Base-by-base conservation (phyloP, 2,113 vertebrate genomes). In the Charina bottae region DNA sequence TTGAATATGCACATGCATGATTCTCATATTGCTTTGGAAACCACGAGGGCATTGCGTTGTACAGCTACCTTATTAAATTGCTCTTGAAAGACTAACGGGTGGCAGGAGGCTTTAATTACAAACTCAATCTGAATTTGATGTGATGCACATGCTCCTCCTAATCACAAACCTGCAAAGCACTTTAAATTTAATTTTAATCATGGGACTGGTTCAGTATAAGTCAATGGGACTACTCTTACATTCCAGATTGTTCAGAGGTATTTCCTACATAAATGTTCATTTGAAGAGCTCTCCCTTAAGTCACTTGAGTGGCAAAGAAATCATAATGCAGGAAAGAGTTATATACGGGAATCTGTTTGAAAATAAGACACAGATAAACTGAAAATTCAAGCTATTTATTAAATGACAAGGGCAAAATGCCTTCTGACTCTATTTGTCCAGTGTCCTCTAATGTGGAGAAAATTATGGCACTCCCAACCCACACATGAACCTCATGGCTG, bases 1-100 rank as follows among this genome's bases (percentile, higher is more conserved):
- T 94, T 97, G 96, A 96, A 95, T 96, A 96, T 93, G 95, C 68
- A 1, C 95, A 96, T 96, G 94, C 94, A 97, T 96, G 95, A 97
- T 95, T 97, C 96, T 96, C 95, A 97, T 95, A 92, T 91, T 96
- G 93, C 95, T 96, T 92, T 96, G 95, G 93, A 89, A 92, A 92
- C 78, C 95, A 96, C 96, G 92, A 94, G 95, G 93, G 93, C 92
- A 96, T 92, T 96, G 94, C 94, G 92, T 96, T 94, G 96, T 95
- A 92, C 85, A 87, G 15, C 0, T 88, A 55, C 91, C 91, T 96
- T 96, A 91, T 92, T 95, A 95, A 96, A 96, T 95, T 94, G 95
- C 92, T 91, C 28, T 90, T 0, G 1, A 91, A 87, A 94, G 93
- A 94, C 92, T 91, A 54, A 95, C 84, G 89, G 85, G 93, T 93